phyloP scores from a whole-genome alignment of 2,888 invertebrate species.

The Mesorhabditis spiculigera region DNA sequence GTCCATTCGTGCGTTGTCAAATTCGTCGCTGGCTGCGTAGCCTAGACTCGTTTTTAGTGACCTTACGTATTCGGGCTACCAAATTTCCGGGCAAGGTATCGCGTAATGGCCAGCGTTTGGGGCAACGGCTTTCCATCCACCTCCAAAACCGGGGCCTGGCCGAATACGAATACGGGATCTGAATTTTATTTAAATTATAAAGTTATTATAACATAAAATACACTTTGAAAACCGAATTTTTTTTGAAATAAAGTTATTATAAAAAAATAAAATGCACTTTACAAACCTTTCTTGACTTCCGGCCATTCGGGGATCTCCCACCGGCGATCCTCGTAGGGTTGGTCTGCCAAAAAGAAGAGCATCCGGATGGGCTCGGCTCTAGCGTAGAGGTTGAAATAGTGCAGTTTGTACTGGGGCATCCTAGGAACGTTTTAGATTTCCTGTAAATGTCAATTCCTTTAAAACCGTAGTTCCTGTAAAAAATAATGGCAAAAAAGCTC shows the following conservation, averaged over 20 bases:
- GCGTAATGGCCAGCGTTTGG: background rate
- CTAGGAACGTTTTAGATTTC: background rate
- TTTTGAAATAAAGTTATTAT: background rate
- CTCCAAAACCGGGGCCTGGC: background rate
- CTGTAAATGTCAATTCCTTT: too few relatives aligned
- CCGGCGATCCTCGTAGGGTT: background rate
- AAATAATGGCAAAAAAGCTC: too few relatives aligned
- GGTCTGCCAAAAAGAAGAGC: constrained; percentile 8
- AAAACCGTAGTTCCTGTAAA: too few relatives aligned
- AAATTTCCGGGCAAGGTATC: background rate
- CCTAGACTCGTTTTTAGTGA: background rate
- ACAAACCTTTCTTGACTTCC: constrained; percentile 3
- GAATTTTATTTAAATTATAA: background rate
- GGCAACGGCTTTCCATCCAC: constrained; percentile 5
- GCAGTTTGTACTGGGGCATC: constrained; percentile 13
- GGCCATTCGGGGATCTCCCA: background rate
- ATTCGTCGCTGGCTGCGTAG: background rate
- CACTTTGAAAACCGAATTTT: background rate
- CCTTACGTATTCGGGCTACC: background rate
- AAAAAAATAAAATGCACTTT: background rate
- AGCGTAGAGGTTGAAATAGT: constrained; percentile 15
- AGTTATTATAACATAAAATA: background rate
- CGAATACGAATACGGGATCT: background rate
- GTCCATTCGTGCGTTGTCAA: background rate
- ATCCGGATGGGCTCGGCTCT: constrained; percentile 16